phyloP scores from a whole-genome alignment of 1,140 invertebrate genomes.

The Atta colombica region DNA sequence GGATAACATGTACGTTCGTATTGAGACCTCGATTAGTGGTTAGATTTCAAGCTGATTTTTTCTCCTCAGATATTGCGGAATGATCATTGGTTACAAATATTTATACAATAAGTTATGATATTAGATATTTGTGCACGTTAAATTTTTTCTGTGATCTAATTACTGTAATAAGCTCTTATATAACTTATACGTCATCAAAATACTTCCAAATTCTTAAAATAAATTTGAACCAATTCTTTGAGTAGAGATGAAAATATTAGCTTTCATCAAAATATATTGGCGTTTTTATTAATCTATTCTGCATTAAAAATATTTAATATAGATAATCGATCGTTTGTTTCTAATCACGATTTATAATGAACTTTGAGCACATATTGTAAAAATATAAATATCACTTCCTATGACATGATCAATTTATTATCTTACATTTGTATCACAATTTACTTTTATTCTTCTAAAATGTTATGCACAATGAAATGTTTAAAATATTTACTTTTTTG shows the following conservation, averaged over 20 bases:
- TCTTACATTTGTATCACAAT: not conserved
- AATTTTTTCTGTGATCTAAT: not conserved
- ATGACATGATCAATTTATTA: not conserved
- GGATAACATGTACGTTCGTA: not conserved
- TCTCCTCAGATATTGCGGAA: not conserved
- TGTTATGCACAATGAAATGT: not conserved
- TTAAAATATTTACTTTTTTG: conserved; percentile 21
- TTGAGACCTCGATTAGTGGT: not conserved
- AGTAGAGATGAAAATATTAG: not conserved
- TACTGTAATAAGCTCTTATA: not conserved
- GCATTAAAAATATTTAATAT: not conserved
- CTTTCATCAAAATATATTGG: not conserved
- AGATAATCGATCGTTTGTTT: not conserved
- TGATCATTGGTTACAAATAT: not conserved
- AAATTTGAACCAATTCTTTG: too few relatives aligned
- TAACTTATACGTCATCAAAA: not conserved
- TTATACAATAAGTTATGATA: not conserved
- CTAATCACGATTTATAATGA: not conserved
- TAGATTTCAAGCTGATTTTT: not conserved
- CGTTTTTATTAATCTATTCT: not conserved
- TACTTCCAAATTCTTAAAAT: not conserved
- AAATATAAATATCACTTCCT: not conserved
- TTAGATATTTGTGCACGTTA: not conserved
- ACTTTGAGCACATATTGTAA: not conserved
- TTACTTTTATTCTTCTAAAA: not conserved